A percentile compares a stretch with the other conserved stretches of the same genome.
These are phyloP conservation scores for Prionace glauca DNA, from an alignment of 2,797 vertebrate genomes.

Conservation along the genomic window DNA sequence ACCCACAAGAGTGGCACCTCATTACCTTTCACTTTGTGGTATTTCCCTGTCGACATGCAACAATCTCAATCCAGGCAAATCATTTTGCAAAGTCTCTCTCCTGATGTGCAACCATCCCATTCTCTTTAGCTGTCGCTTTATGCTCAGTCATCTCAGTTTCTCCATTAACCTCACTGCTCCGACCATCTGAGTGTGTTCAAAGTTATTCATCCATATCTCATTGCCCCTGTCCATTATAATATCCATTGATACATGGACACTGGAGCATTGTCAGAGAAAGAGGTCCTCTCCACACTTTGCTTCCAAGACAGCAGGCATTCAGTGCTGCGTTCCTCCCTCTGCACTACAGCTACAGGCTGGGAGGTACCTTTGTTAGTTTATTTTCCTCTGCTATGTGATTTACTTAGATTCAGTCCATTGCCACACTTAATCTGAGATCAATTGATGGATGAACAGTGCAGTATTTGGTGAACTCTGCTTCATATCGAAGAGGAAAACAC, in stretches of 20 bases:
- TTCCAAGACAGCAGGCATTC: not conserved
- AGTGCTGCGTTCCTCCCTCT: not conserved
- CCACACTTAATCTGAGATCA: not conserved
- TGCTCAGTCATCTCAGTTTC: not conserved
- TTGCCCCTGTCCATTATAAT: not conserved
- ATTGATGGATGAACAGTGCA: not conserved
- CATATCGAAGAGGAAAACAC: too few relatives aligned
- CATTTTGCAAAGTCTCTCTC: too few relatives aligned
- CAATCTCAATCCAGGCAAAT: too few relatives aligned
- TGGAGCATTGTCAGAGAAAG: not conserved
- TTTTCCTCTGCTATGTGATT: not conserved
- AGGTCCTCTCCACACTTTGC: not conserved
- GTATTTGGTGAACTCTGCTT: not conserved
- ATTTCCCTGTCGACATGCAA: too few relatives aligned
- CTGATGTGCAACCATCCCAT: too few relatives aligned
- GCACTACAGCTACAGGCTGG: not conserved
- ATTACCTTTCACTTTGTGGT: too few relatives aligned
- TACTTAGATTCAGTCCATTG: not conserved
- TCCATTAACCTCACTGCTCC: not conserved
- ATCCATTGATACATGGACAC: not conserved
- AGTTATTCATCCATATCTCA: not conserved
- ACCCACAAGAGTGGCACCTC: too few relatives aligned
- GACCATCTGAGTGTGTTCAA: not conserved
- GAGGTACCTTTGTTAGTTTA: not conserved
- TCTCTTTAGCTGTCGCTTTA: too few relatives aligned